phyloP scores from a whole-genome alignment of 35 echinoderm and acorn worm species.

The Diadema setosum region DNA sequence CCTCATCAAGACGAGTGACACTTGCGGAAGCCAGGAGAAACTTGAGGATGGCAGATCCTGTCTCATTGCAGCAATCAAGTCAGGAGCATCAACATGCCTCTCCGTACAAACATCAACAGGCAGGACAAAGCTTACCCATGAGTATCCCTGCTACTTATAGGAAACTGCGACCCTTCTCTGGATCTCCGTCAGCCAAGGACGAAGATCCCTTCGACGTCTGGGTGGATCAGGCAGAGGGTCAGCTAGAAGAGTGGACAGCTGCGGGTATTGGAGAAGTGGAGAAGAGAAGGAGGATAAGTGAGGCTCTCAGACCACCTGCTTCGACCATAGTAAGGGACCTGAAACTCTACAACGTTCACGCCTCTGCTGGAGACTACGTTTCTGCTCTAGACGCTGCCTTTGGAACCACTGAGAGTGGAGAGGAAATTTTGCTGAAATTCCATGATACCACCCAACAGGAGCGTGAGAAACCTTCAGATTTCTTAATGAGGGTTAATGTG shows the following conservation, averaged over 20 bases:
- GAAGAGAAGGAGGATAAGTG: background rate
- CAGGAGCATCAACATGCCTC: background rate
- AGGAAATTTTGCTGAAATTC: conserved; percentile 32
- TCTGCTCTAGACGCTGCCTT: conserved; percentile 2
- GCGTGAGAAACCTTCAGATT: conserved; percentile 8
- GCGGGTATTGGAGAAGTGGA: background rate
- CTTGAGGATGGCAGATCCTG: background rate
- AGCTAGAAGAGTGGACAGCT: background rate
- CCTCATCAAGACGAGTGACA: background rate
- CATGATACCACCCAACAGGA: conserved; percentile 2
- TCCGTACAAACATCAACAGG: background rate
- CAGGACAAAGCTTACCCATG: background rate
- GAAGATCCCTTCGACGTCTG: background rate
- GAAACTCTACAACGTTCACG: background rate
- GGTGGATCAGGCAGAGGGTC: background rate
- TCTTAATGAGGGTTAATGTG: background rate
- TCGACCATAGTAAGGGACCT: conserved; percentile 13
- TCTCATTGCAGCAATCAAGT: background rate
- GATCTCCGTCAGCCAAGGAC: background rate
- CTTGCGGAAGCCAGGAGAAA: background rate
- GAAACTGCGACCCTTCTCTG: background rate
- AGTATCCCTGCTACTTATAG: background rate
- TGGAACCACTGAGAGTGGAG: conserved; percentile 17
- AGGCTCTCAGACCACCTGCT: conserved; percentile 28
- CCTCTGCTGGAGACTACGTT: conserved; percentile 7